Evolutionary conservation across 2,888 invertebrate genomes (phyloP).

Genomic region (Hesperia comma): DNA sequence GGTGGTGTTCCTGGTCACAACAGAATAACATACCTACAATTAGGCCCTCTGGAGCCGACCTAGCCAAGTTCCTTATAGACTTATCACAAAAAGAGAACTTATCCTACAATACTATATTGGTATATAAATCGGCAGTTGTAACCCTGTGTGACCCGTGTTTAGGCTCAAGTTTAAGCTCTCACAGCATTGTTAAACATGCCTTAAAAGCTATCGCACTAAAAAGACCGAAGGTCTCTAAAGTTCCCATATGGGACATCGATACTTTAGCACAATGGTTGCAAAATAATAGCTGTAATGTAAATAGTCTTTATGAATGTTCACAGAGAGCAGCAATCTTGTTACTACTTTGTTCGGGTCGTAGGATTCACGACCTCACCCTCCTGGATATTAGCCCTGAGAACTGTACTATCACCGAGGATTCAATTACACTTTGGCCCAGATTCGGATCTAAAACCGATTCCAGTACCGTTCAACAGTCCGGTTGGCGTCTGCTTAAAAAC

Average conservation of each 20-base stretch:
- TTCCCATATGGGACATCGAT: neutral
- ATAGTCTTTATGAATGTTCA: conserved; percentile 26
- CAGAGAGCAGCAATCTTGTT: conserved; percentile 23
- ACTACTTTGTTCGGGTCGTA: conserved; percentile 28
- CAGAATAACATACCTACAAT: neutral
- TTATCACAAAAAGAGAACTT: neutral
- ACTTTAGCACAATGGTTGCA: neutral
- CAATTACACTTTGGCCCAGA: conserved; percentile 5
- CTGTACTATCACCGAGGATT: neutral
- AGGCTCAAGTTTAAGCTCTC: neutral
- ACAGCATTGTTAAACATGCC: neutral
- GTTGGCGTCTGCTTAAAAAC: no score
- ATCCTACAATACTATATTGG: conserved; percentile 16
- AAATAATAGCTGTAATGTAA: neutral
- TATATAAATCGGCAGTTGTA: no score
- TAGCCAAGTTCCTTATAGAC: neutral
- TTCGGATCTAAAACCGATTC: conserved; percentile 5
- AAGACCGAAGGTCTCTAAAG: neutral
- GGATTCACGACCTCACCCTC: conserved; percentile 34
- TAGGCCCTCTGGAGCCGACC: neutral
- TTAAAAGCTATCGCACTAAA: neutral
- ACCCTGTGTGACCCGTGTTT: conserved; percentile 21
- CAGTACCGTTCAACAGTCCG: no score
- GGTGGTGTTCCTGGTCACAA: conserved; percentile 1
- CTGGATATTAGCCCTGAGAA: conserved; percentile 13